Evolutionary conservation across 2,888 invertebrate species (phyloP).

Genomic region (Eugnorisma glareosa): DNA sequence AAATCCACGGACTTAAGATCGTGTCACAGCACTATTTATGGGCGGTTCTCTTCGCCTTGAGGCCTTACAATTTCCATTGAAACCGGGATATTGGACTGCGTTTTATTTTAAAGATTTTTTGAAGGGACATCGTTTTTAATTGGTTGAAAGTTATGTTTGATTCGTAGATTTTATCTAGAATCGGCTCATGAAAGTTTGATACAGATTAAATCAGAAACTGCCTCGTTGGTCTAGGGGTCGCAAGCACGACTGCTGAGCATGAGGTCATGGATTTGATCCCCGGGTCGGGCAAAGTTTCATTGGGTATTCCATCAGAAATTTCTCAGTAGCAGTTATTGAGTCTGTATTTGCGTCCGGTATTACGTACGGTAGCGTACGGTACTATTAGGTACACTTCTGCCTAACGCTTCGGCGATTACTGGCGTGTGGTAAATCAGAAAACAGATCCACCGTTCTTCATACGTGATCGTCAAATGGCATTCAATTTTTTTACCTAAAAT

Average conservation of each 20-base stretch:
- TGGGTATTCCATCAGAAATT: too few species aligned
- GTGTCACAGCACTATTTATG: slow-evolving; percentile 57
- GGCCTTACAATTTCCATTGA: slow-evolving; percentile 34
- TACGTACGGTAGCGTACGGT: too few species aligned
- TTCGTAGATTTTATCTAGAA: not conserved
- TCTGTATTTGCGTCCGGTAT: too few species aligned
- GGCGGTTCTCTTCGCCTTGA: slow-evolving; percentile 29
- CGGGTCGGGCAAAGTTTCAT: too few species aligned
- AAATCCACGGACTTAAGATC: slow-evolving; percentile 40
- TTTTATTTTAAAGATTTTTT: slow-evolving; percentile 18
- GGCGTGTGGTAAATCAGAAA: too few species aligned
- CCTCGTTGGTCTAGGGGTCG: too few species aligned
- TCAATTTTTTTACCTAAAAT: not conserved
- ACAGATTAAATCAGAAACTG: not conserved
- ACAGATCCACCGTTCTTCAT: not conserved
- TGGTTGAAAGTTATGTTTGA: not conserved
- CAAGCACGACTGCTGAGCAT: too few species aligned
- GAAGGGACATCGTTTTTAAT: not conserved
- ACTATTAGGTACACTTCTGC: too few species aligned
- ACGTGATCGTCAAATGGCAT: not conserved
- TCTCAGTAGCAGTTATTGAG: too few species aligned
- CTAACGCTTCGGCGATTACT: too few species aligned
- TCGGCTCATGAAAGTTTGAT: not conserved
- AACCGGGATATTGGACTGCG: slow-evolving; percentile 30
- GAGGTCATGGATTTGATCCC: too few species aligned